phyloP scores from a whole-genome alignment of 2,113 vertebrate species.

The Podilymbus podiceps region DNA sequence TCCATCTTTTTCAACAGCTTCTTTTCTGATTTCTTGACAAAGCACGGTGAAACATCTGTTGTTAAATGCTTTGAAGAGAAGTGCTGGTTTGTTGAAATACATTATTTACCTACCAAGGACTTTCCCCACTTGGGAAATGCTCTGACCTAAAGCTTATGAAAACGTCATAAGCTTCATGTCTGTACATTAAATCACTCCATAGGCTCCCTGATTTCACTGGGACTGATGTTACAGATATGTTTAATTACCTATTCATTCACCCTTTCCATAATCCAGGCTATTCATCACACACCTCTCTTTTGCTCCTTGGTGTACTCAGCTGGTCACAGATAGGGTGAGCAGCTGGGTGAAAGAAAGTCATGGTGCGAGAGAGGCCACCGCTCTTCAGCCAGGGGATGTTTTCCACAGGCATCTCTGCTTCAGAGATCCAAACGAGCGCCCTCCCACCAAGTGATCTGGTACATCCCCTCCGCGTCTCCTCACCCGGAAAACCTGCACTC shows the following conservation, averaged over 20 bases:
- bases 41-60: neutral
- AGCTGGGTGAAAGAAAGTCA: neutral
- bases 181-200: neutral
- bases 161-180: neutral
- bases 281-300: neutral
- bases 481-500: neutral
- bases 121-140: neutral
- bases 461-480: neutral
- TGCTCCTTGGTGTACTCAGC: neutral
- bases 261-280: neutral
- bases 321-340: neutral
- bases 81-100: neutral
- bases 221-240: neutral
- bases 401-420: neutral
- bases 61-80: neutral
- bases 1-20: neutral
- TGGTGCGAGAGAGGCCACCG: neutral
- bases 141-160: neutral
- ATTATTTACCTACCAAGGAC: neutral
- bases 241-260: neutral
- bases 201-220: neutral
- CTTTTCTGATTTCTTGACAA: neutral
- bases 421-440: neutral
- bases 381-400: neutral
- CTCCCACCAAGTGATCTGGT: neutral